phyloP scores from a whole-genome alignment of 2,888 invertebrate genomes.

The Nemoura dubitans region DNA sequence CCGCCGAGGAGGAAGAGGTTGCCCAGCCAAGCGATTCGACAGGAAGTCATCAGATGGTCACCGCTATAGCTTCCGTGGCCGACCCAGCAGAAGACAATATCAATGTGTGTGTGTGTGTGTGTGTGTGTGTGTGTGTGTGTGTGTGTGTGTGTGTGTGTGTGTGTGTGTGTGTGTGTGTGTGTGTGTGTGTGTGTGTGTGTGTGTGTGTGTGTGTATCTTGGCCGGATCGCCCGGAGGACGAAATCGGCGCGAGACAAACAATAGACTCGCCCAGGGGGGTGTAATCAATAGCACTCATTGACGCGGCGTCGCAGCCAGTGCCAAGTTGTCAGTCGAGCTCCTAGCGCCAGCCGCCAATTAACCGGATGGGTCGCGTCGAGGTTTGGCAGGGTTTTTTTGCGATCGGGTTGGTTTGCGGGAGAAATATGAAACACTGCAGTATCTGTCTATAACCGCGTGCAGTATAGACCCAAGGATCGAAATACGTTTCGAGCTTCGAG shows the following conservation, averaged over 20 bases:
- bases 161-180: too few species aligned
- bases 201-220: background rate
- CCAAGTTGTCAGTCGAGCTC: background rate
- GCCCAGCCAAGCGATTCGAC: background rate
- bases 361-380: too few species aligned
- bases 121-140: too few species aligned
- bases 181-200: too few species aligned
- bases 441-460: background rate
- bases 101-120: too few species aligned
- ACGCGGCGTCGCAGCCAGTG: background rate
- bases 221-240: background rate
- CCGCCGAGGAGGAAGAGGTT: background rate
- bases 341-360: too few species aligned
- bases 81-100: too few species aligned
- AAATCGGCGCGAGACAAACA: background rate
- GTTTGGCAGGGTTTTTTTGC: background rate
- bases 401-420: background rate
- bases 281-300: background rate
- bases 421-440: background rate
- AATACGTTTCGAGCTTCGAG: background rate
- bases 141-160: too few species aligned
- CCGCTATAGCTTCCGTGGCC: background rate
- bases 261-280: background rate
- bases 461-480: too few species aligned
- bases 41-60: slow-evolving; percentile 21